Evolutionary conservation across 2,113 vertebrate genomes (phyloP).

Genomic region (Chaetura pelagica): DNA sequence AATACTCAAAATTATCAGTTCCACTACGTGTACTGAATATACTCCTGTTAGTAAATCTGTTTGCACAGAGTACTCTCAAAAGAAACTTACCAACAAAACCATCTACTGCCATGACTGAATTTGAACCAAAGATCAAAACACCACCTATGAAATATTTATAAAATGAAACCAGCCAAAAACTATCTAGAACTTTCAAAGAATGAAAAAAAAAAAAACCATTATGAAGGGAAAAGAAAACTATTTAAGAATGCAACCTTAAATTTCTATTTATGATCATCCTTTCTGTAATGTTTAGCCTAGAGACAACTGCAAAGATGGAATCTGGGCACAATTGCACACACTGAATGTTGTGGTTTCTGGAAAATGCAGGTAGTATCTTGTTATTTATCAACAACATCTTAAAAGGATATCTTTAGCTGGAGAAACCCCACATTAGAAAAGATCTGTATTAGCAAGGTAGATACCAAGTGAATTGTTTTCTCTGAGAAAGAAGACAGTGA

Average conservation of each 20-base stretch:
- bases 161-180: neutral
- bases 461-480: neutral
- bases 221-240: neutral
- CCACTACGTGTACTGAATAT: neutral
- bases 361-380: neutral
- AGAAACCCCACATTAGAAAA: neutral
- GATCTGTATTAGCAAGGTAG: neutral
- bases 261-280: neutral
- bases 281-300: neutral
- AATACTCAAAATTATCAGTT: neutral
- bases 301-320: neutral
- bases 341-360: neutral
- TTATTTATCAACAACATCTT: neutral
- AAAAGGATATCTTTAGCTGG: neutral
- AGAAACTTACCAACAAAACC: neutral
- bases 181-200: neutral
- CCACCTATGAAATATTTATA: constrained; percentile 28
- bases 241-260: neutral
- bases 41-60: neutral
- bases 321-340: neutral
- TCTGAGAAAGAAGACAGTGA: neutral
- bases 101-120: neutral
- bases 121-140: constrained; percentile 45
- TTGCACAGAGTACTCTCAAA: neutral
- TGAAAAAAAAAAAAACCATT: neutral